Percentiles rank a stretch among this genome's conserved stretches.
phyloP scores from a whole-genome alignment of 2,888 invertebrate genomes.

The Rapana venosa region DNA sequence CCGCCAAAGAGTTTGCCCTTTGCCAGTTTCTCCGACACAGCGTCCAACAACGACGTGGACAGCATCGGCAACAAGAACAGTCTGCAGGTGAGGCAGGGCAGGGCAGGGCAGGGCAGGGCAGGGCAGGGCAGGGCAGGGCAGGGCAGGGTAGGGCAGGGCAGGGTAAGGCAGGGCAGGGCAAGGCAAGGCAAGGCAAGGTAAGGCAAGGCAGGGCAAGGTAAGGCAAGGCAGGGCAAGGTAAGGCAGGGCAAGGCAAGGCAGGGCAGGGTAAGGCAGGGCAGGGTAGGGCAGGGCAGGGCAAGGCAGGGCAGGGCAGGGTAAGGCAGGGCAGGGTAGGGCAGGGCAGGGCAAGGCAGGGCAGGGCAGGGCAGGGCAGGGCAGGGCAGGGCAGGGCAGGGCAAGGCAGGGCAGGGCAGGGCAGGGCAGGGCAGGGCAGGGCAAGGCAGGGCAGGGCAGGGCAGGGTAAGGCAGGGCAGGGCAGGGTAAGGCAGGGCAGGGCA shows the following conservation, averaged over 20 bases:
- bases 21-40: conserved; percentile 50
- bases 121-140: background rate
- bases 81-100: conserved; percentile 1
- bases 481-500: background rate
- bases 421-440: background rate
- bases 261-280: too few relatives aligned
- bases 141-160: background rate
- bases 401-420: background rate
- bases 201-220: background rate
- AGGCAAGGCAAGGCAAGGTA: background rate
- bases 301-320: too few relatives aligned
- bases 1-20: conserved; percentile 53
- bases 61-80: conserved; percentile 37
- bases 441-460: too few relatives aligned
- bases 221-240: background rate
- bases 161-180: too few relatives aligned
- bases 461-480: background rate
- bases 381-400: background rate
- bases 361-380: background rate
- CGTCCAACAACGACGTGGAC: conserved; percentile 35
- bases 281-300: too few relatives aligned
- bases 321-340: background rate
- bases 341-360: background rate
- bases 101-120: background rate
- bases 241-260: too few relatives aligned